These are phyloP conservation scores for Nomada fabriciana DNA, from an alignment of 2,888 invertebrate species.

Conservation along the genomic window DNA sequence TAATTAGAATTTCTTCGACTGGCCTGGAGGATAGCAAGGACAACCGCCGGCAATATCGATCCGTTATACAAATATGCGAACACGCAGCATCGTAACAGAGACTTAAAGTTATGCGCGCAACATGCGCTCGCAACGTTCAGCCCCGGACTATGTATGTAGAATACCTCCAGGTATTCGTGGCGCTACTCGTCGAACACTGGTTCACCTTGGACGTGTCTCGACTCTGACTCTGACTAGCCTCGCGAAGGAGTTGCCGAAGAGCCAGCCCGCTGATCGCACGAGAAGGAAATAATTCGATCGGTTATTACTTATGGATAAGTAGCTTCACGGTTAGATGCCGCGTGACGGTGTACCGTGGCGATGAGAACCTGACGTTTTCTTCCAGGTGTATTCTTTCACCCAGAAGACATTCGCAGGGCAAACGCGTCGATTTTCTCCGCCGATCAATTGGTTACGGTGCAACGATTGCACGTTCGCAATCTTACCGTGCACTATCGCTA, in stretches of 20 bases:
- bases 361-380: background rate
- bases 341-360: background rate
- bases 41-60: background rate
- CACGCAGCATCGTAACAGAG: constrained; percentile 39
- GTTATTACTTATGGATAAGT: constrained; percentile 37
- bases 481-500: background rate
- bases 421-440: background rate
- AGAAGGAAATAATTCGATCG: constrained; percentile 67
- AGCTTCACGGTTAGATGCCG: background rate
- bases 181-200: constrained; percentile 76
- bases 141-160: constrained; percentile 68
- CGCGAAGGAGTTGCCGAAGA: constrained; percentile 58
- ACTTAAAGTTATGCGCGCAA: constrained; percentile 49
- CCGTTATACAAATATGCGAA: background rate
- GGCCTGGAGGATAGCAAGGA: background rate
- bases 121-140: constrained; percentile 50
- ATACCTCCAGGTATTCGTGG: constrained; percentile 71
- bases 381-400: background rate
- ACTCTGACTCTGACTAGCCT: constrained; percentile 60
- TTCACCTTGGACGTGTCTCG: constrained; percentile 81
- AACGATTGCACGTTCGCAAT: background rate
- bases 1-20: background rate
- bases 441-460: background rate
- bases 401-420: background rate
- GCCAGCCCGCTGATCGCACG: constrained; percentile 49